Conservation (phyloP, 1,140 invertebrate species). For the Platyscapa corneri region DNA sequence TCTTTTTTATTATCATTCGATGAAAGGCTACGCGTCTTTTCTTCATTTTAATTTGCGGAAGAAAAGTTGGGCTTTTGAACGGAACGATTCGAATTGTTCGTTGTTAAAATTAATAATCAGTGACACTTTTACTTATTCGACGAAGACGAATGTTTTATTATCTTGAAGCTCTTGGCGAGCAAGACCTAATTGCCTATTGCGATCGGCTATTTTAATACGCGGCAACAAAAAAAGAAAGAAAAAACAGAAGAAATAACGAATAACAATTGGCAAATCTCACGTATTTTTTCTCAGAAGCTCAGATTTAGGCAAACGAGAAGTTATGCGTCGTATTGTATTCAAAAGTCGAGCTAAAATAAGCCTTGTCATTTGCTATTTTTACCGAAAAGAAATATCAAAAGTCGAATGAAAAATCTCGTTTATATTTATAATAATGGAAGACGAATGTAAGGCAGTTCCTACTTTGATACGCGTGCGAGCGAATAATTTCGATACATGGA, state of each 20-base stretch:
- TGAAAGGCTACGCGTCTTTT: neutral
- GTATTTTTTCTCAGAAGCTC: no score
- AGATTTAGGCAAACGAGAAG: neutral
- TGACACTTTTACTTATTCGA: neutral
- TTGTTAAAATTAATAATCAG: neutral
- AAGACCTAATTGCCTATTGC: neutral
- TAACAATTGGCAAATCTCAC: no score
- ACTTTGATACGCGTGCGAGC: constrained; percentile 66
- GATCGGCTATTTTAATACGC: neutral
- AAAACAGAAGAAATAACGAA: no score
- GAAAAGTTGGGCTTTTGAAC: no score
- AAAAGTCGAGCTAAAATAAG: neutral
- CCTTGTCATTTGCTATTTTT: constrained; percentile 28
- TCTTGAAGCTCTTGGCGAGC: neutral
- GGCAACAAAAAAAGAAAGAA: no score
- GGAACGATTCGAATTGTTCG: no score
- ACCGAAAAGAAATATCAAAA: constrained; percentile 3
- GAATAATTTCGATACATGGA: constrained; percentile 58
- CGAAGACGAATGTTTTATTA: constrained; percentile 4
- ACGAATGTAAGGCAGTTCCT: constrained; percentile 69
- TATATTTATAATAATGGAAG: constrained; percentile 6
- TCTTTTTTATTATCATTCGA: neutral
- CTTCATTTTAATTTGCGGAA: no score
- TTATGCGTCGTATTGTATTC: neutral
- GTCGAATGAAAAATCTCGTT: neutral